Conservation (phyloP, 1,140 invertebrate genomes). For the Aphelinus atriplicis region DNA sequence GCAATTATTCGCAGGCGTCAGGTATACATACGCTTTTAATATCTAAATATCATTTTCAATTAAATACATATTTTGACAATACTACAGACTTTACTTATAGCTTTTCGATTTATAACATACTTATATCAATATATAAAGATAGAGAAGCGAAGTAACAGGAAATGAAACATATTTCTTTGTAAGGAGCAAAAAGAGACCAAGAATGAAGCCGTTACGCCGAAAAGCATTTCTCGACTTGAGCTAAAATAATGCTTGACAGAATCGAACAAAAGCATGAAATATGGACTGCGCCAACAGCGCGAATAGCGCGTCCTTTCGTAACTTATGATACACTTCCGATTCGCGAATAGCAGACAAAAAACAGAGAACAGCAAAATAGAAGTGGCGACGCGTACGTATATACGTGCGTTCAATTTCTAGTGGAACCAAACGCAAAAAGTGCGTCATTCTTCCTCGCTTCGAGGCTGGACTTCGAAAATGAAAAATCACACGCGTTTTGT, state of each 20-base stretch:
- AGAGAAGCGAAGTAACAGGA: constrained; percentile 48
- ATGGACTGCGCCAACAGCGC: constrained; percentile 56
- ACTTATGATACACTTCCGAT: constrained; percentile 62
- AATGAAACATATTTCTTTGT: constrained; percentile 61
- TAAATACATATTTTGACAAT: too few species aligned
- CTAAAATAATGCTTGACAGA: constrained; percentile 66
- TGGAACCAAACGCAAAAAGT: constrained; percentile 30
- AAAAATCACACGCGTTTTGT: too few species aligned
- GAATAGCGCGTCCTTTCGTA: constrained; percentile 55
- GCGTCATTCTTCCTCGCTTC: constrained; percentile 29
- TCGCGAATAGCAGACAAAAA: constrained; percentile 34
- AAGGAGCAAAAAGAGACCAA: constrained; percentile 46
- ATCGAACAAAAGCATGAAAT: constrained; percentile 67
- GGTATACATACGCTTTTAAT: too few species aligned
- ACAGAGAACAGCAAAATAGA: background rate
- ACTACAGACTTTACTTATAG: background rate
- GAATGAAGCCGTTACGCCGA: constrained; percentile 56
- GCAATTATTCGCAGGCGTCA: too few species aligned
- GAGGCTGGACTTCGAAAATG: background rate
- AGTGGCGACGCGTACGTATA: constrained; percentile 4
- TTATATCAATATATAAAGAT: background rate
- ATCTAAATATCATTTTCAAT: too few species aligned
- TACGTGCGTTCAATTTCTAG: constrained; percentile 29
- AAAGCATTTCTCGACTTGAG: constrained; percentile 62
- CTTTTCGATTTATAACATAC: background rate